Base-by-base conservation (phyloP, 2,113 vertebrate genomes). In the Turdus rufiventris region DNA sequence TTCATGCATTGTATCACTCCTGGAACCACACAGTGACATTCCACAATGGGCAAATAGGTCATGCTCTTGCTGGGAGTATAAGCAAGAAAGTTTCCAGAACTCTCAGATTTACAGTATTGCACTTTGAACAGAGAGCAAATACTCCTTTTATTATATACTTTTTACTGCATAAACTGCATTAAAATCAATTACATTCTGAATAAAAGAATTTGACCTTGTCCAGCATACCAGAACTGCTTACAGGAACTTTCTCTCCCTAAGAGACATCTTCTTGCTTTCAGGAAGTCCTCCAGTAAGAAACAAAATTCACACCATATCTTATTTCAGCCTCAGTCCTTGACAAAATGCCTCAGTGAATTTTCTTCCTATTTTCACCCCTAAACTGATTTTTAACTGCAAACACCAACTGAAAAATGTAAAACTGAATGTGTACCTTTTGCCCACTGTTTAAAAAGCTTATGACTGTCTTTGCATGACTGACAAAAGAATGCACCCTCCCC, bases 301-400 rank as follows among this genome's bases (percentile, higher is more conserved):
- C 21, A 74, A 51, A 16, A 40, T 50, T 21, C 26, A 76, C 1
- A 3, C 0, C 3, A 7, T 18, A 77, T 60, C 60, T 67, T 60
- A 60, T 28, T 47, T 80, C 67, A 88, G 14, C 33, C 3, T 16
- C 62, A 75, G 40, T 29, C 33, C 48, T 47, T 19, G 2, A 83
- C 23, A 91, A 88, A 85, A 92, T 51, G n/a, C 5, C 43, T 51
- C 26, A 26, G 23, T 43, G 43, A 76, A 60, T 63, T 68, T 48
- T 47, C 21, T 50, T 70, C 17, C 38, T 29, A 42, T 34, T 12
- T 7, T 7, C 6, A 36, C 2, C 34, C 6, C 9, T 0, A 0
- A 50, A 36, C 1, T 51, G 38, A 75, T 20, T 75, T 82, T 61
- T 60, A 92, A 67, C 33, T 20, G 23, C 72, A 81, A 82, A 70